Base-by-base conservation (phyloP, 2,797 vertebrate species). In the Poecilia picta region DNA sequence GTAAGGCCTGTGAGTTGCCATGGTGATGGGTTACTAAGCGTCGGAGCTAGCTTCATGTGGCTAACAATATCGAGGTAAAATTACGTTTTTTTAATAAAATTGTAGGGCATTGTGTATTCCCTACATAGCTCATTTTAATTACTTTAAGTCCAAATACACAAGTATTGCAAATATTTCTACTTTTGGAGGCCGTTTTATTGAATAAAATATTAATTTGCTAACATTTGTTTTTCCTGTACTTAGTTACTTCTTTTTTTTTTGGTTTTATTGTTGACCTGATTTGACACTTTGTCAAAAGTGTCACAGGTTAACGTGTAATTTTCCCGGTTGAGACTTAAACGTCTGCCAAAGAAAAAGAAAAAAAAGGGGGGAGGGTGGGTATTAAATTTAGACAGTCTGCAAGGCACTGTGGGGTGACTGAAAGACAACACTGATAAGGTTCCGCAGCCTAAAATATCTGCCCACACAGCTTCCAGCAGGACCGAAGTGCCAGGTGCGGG, bases 361-460 rank as follows among this genome's bases (percentile, higher is more conserved):
- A 75, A 68, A 51, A 28, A 5, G 41, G 72, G 53, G 59, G 33
- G 76, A 68, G 76, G 83, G 80, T 83, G 33, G 78, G 87, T 80
- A 62, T 89, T 95, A 95, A 95, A 93, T 94, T 94, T 96, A 94
- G 94, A 84, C 83, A 75, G 77, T 81, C 89, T 94, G 89, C 81
- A 85, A 86, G 88, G 91, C 88, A 88, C 82, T 82, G 77, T 53
- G 91, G 89, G 88, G 92, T 89, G 88, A 87, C 79, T 93, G 94
- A 94, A 95, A 96, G 94, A 95, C 94, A 94, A 95, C 92, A 93
- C 94, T 92, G 87, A 95, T 89, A 89, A 89, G 93, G 91, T 92
- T 91, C 87, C 91, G 55, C 71, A 81, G 88, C 91, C 90, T 80
- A 94, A 94, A 95, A 94, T 95, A 93, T 94, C 93, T 92, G 89